These are phyloP conservation scores for Phataginus tetradactyla DNA, from an alignment of 2,797 vertebrate genomes.

Conservation along the genomic window DNA sequence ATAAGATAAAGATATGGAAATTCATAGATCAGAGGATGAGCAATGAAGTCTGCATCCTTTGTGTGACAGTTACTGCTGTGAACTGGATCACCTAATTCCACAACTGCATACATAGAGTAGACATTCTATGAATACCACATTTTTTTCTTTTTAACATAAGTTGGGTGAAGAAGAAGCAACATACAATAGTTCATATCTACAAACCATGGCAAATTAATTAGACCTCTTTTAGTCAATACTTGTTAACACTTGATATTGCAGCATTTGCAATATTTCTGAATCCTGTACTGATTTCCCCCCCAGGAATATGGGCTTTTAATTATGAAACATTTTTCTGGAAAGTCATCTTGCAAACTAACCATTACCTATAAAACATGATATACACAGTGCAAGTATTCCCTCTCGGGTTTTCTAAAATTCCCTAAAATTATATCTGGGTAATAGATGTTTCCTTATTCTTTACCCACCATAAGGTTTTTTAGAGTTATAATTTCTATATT, in stretches of 20 bases:
- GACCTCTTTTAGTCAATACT: background rate
- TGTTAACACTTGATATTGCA: background rate
- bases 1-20: background rate
- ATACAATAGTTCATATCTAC: background rate
- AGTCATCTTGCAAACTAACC: background rate
- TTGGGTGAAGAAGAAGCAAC: background rate
- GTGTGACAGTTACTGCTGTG: background rate
- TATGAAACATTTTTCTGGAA: background rate
- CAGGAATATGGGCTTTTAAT: background rate
- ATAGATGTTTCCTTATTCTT: background rate
- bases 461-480: background rate
- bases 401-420: background rate
- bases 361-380: background rate
- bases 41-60: background rate
- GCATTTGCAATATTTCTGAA: constrained; percentile 19
- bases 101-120: background rate
- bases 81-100: background rate
- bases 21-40: background rate
- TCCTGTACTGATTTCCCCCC: background rate
- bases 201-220: constrained; percentile 7
- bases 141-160: background rate
- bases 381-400: background rate
- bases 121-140: background rate
- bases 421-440: background rate
- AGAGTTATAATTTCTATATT: background rate